phyloP scores from a whole-genome alignment of 2,113 vertebrate genomes.

The Cyprinodon variegatus region DNA sequence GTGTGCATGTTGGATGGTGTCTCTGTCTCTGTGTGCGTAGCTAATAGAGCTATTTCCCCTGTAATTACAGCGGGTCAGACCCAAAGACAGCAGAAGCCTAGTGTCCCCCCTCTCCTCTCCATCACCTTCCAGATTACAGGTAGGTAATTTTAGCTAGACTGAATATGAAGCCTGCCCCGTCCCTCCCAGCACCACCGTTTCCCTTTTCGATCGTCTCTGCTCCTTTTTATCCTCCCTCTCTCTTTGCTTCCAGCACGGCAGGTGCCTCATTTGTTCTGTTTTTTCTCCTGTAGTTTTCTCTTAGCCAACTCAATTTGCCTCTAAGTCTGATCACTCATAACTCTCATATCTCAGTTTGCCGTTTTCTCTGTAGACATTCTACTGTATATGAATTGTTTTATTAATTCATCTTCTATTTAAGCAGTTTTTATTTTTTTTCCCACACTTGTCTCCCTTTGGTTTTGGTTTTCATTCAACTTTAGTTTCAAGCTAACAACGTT shows the following conservation, averaged over 20 bases:
- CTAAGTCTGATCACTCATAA: neutral
- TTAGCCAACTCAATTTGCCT: neutral
- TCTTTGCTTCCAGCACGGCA: neutral
- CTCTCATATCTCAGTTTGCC: neutral
- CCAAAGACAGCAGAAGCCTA: constrained; percentile 84
- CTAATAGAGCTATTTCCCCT: constrained; percentile 81
- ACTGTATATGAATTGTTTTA: neutral
- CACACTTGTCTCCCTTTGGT: no score
- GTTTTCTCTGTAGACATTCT: no score
- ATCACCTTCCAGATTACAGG: constrained; percentile 92
- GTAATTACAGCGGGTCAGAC: constrained; percentile 89
- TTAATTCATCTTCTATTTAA: neutral
- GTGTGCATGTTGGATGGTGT: constrained; percentile 40
- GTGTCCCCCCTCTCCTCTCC: constrained; percentile 86
- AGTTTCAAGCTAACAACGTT: no score
- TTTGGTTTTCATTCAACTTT: no score
- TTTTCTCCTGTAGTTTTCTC: neutral
- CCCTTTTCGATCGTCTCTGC: neutral
- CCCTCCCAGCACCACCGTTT: neutral
- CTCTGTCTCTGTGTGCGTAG: constrained; percentile 44
- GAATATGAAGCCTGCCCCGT: constrained; percentile 14
- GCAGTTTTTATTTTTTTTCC: neutral
- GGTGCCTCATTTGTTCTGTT: no score
- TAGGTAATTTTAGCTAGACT: constrained; percentile 73
- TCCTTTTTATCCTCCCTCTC: neutral